Conservation (phyloP, 35 echinoderm and acorn worm genomes). For the Apostichopus japonicus region DNA sequence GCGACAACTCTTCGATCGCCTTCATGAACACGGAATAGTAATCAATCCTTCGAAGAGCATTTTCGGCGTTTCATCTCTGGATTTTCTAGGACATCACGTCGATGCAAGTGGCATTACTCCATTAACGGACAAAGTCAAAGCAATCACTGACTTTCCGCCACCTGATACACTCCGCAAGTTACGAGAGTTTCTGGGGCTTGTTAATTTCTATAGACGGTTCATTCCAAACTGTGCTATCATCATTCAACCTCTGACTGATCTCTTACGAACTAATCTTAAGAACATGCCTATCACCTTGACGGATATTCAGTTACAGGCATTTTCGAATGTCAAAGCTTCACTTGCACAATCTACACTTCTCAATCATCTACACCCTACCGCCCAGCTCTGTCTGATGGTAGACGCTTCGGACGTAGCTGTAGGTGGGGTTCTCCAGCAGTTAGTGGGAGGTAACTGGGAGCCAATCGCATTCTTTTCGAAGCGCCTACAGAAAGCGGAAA, state of each 20-base stretch:
- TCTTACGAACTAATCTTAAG: background rate
- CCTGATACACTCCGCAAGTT: slow-evolving; percentile 41
- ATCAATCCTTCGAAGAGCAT: slow-evolving; percentile 14
- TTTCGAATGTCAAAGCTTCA: background rate
- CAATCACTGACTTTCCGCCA: slow-evolving; percentile 36
- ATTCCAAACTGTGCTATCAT: slow-evolving; percentile 49
- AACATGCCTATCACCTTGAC: background rate
- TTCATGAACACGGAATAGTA: too few relatives aligned
- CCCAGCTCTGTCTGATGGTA: background rate
- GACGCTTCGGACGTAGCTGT: slow-evolving; percentile 53
- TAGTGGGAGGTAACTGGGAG: background rate
- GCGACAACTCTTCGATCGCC: too few relatives aligned
- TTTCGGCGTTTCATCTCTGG: slow-evolving; percentile 36
- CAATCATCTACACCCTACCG: background rate
- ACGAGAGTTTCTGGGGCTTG: slow-evolving; percentile 42
- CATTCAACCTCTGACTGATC: slow-evolving; percentile 31
- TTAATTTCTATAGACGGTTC: slow-evolving; percentile 60
- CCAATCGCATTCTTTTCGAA: too few relatives aligned
- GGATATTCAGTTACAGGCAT: background rate
- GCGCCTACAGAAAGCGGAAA: too few relatives aligned
- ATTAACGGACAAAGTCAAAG: slow-evolving; percentile 50
- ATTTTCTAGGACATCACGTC: slow-evolving; percentile 70
- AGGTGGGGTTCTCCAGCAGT: slow-evolving; percentile 53
- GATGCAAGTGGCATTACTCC: slow-evolving; percentile 49
- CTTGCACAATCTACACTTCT: slow-evolving; percentile 33